Percentiles rank a stretch among this genome's conserved stretches.
These are phyloP conservation scores for Patella depressa DNA, from an alignment of 2,888 invertebrate genomes.

Conservation along the genomic window DNA sequence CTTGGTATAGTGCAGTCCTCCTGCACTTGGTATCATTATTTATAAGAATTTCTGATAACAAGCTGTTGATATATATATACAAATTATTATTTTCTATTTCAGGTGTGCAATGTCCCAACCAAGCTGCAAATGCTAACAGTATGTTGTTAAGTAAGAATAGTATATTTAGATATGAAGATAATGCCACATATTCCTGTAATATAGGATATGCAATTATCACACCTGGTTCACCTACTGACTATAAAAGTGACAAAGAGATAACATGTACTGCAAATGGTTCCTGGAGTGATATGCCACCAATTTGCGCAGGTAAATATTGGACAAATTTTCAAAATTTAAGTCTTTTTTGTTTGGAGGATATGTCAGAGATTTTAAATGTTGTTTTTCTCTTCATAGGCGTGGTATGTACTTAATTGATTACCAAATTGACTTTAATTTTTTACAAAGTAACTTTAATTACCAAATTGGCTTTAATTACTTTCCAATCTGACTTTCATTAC, in stretches of 20 bases:
- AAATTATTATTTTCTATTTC: not conserved
- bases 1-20: too few relatives aligned
- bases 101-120: constrained; percentile 18
- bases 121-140: constrained; percentile 15
- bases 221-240: too few relatives aligned
- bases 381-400: not conserved
- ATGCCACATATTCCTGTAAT: constrained; percentile 92
- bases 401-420: too few relatives aligned
- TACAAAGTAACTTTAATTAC: too few relatives aligned
- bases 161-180: constrained; percentile 87
- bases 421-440: too few relatives aligned
- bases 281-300: constrained; percentile 95
- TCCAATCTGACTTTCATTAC: too few relatives aligned
- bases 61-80: not conserved
- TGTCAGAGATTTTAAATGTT: not conserved
- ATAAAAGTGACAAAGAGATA: constrained; percentile 68
- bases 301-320: constrained; percentile 86
- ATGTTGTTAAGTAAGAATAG: constrained; percentile 15
- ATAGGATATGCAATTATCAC: constrained; percentile 79
- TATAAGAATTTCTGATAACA: not conserved
- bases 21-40: too few relatives aligned
- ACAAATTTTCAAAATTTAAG: not conserved
- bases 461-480: too few relatives aligned
- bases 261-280: constrained; percentile 89
- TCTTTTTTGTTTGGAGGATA: not conserved